Percentiles rank a stretch among this genome's conserved stretches.
phyloP scores from a whole-genome alignment of 2,797 vertebrate genomes.

The Rhincodon typus region DNA sequence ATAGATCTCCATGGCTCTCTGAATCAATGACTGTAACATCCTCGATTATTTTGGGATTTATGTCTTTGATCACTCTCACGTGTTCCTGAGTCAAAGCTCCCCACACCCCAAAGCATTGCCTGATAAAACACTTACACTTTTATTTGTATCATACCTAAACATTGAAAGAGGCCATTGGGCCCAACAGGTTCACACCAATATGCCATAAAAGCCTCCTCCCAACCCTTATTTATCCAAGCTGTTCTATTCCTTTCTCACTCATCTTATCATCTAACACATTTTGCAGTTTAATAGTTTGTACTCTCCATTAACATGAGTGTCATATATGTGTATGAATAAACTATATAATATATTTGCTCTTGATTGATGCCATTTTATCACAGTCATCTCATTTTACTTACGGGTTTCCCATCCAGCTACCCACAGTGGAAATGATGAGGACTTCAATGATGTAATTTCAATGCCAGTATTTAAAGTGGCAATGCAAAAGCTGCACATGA shows the following conservation, averaged over 20 bases:
- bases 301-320: background rate
- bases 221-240: too few relatives aligned
- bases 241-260: too few relatives aligned
- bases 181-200: too few relatives aligned
- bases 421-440: background rate
- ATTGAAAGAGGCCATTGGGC: too few relatives aligned
- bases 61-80: background rate
- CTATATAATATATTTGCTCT: background rate
- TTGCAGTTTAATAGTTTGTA: background rate
- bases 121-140: background rate
- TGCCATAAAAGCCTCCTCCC: too few relatives aligned
- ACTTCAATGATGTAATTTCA: background rate
- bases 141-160: too few relatives aligned
- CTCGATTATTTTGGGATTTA: background rate
- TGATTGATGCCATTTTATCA: too few relatives aligned
- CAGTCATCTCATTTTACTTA: background rate
- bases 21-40: too few relatives aligned
- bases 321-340: background rate
- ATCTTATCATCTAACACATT: background rate
- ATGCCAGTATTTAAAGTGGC: background rate
- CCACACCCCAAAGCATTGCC: background rate
- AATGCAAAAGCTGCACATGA: background rate
- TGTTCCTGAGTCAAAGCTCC: background rate
- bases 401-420: background rate
- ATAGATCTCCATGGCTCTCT: too few relatives aligned